phyloP scores from a whole-genome alignment of 92 coral and sea anemone genomes.

The Zoanthus sansibaricus region DNA sequence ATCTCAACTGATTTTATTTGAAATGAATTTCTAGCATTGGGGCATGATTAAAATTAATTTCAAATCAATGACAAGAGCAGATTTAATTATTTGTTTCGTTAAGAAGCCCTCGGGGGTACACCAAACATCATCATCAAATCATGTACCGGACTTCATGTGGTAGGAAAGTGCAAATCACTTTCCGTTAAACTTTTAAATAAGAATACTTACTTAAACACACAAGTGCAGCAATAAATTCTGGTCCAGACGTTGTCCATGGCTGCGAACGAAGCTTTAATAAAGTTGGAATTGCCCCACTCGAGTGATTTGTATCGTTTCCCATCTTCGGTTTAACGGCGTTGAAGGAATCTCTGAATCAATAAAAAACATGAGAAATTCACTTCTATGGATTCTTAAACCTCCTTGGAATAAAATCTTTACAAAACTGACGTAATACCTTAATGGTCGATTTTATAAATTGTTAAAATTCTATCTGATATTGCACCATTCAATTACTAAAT shows the following conservation, averaged over 20 bases:
- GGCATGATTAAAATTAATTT: background rate
- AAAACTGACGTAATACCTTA: conserved; percentile 26
- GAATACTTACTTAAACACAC: conserved; percentile 42
- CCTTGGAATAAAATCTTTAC: conserved; percentile 26
- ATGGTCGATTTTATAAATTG: conserved; percentile 28
- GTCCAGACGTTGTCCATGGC: conserved; percentile 46
- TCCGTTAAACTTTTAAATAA: background rate
- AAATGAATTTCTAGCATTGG: background rate
- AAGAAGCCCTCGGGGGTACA: conserved; percentile 3
- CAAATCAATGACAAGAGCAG: background rate
- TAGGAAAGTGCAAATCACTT: background rate
- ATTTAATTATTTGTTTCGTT: background rate
- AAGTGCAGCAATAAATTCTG: conserved; percentile 28
- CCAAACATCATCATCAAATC: background rate
- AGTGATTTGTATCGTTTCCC: background rate
- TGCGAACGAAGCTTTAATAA: conserved; percentile 34
- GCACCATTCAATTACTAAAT: conserved; percentile 34
- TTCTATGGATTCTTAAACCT: background rate
- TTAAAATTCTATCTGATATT: conserved; percentile 29
- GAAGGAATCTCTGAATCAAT: background rate
- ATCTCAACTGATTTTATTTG: background rate
- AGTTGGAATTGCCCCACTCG: background rate
- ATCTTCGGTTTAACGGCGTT: background rate
- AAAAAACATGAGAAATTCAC: background rate
- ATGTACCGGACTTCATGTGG: background rate